A percentile compares a stretch with the other conserved stretches of the same genome.
Evolutionary conservation across 2,888 invertebrate genomes (phyloP).

Genomic region (Pyrrhia umbra): DNA sequence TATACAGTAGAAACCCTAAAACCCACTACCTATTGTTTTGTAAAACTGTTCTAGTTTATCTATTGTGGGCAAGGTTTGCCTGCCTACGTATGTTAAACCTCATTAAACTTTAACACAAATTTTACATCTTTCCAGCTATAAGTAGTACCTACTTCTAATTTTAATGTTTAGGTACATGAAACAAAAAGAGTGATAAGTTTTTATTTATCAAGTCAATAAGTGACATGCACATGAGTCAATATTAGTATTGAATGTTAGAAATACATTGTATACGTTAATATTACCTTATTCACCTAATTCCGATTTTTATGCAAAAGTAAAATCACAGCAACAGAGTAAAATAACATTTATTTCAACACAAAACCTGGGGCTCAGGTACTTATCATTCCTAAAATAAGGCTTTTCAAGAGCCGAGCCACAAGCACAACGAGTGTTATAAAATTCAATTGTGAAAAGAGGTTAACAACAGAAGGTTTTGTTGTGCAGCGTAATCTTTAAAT

Average conservation of each 20-base stretch:
- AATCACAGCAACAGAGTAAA: not conserved
- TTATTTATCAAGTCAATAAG: too few relatives aligned
- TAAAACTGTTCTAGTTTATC: not conserved
- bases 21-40: not conserved
- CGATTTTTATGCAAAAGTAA: not conserved
- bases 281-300: too few relatives aligned
- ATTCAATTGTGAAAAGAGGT: constrained; percentile 45
- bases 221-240: too few relatives aligned
- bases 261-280: too few relatives aligned
- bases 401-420: constrained; percentile 3
- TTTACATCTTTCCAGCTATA: not conserved
- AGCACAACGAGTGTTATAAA: constrained; percentile 25
- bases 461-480: constrained; percentile 19
- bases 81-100: not conserved
- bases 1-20: not conserved
- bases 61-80: not conserved
- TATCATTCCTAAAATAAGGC: constrained; percentile 8
- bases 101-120: not conserved
- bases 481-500: constrained; percentile 45
- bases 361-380: not conserved
- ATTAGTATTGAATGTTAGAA: too few relatives aligned
- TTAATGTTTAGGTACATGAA: too few relatives aligned
- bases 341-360: not conserved
- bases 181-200: too few relatives aligned
- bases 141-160: too few relatives aligned